Percentiles rank a stretch among this genome's conserved stretches.
These are phyloP conservation scores for Pyrrhura leucotis DNA, from an alignment of 2,797 vertebrate genomes.

Conservation along the genomic window DNA sequence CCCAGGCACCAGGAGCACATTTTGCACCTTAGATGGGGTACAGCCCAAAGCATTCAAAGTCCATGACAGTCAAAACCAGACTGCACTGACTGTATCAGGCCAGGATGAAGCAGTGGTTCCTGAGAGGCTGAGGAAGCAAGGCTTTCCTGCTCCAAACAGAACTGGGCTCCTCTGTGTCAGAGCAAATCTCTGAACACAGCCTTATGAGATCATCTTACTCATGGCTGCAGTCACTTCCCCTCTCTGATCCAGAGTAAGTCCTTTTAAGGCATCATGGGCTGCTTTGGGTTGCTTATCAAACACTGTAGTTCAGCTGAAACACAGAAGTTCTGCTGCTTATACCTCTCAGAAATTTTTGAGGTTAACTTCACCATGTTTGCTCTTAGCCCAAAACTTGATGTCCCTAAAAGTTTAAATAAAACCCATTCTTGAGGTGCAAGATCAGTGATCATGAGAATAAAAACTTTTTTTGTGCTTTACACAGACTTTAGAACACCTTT, in stretches of 20 bases:
- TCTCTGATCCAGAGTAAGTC: background rate
- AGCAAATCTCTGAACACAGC: background rate
- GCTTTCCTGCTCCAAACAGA: background rate
- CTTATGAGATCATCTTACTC: accelerated
- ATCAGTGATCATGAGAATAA: background rate
- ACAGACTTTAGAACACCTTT: background rate
- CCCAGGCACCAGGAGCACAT: background rate
- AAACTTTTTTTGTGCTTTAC: background rate
- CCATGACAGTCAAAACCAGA: accelerated
- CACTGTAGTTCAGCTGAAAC: background rate
- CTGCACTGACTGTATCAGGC: background rate
- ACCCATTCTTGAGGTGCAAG: background rate
- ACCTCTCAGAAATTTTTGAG: background rate
- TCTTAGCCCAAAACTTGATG: background rate
- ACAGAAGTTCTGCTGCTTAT: background rate
- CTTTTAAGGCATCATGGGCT: background rate
- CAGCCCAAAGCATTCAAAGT: background rate
- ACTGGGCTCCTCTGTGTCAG: background rate
- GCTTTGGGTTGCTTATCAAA: background rate
- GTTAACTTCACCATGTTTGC: background rate
- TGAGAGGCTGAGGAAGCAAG: background rate
- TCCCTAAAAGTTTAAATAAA: background rate
- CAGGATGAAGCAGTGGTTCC: background rate
- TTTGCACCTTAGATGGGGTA: background rate
- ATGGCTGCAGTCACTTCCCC: background rate